Percentiles rank a stretch among this genome's conserved stretches.
Evolutionary conservation across 2,797 vertebrate genomes (phyloP).

Genomic region (Rhynchotus rufescens): DNA sequence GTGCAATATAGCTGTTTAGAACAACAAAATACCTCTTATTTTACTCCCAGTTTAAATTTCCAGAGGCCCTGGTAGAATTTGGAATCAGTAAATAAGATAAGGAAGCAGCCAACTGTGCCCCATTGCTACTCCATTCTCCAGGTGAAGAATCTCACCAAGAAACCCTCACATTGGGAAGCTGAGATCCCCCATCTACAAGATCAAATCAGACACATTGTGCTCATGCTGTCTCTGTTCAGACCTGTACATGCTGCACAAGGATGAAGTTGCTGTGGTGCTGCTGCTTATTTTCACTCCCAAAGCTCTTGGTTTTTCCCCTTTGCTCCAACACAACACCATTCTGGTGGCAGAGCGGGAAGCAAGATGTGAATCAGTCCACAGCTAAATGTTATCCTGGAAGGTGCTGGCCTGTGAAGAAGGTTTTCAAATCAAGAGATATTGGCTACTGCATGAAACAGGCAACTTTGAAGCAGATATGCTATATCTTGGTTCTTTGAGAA

Average conservation of each 20-base stretch:
- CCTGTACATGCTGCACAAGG: neutral
- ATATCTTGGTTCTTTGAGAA: neutral
- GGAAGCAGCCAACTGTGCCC: neutral
- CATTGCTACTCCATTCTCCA: neutral
- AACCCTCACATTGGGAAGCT: neutral
- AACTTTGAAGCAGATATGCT: neutral
- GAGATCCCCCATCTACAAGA: neutral
- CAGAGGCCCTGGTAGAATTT: neutral
- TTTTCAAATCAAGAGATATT: neutral
- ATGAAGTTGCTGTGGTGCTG: neutral
- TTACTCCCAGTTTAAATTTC: neutral
- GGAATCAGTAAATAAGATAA: neutral
- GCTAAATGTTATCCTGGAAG: neutral
- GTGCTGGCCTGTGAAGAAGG: neutral
- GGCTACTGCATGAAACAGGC: neutral
- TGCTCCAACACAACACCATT: neutral
- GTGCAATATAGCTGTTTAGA: neutral
- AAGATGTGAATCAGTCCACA: neutral
- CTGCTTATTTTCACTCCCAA: neutral
- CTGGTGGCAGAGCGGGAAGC: neutral
- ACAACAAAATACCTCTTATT: too few relatives aligned
- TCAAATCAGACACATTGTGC: neutral
- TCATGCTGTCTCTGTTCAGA: neutral
- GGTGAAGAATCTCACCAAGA: neutral
- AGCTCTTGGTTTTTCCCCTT: accelerated